Conservation (phyloP, 1,140 invertebrate genomes). For the fruit fly (Drosophila melanogaster) region Release_6_plus_ISO1_MT NT_033777.3:14188001-14188500, state of each 20-base stretch:
- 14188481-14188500: slow-evolving; percentile 10
- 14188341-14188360: slow-evolving; percentile 41
- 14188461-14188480: slow-evolving; percentile 59
- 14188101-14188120: not conserved
- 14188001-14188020: slow-evolving; percentile 81
- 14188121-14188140: slow-evolving; percentile 39
- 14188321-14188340: slow-evolving; percentile 64
- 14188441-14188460: slow-evolving; percentile 1
- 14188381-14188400: slow-evolving; percentile 31
- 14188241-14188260: slow-evolving; percentile 62
- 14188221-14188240: slow-evolving; percentile 73
- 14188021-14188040: slow-evolving; percentile 72
- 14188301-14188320: slow-evolving; percentile 80
- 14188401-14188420: not conserved
- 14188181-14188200: slow-evolving; percentile 57
- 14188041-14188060: slow-evolving; percentile 64
- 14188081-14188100: slow-evolving; percentile 1
- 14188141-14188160: slow-evolving; percentile 53
- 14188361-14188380: not conserved
- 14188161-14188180: slow-evolving; percentile 29
- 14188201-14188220: slow-evolving; percentile 68
- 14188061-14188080: slow-evolving; percentile 41
- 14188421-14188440: too few species aligned
- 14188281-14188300: slow-evolving; percentile 80
- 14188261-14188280: slow-evolving; percentile 54